A percentile compares a stretch with the other conserved stretches of the same genome.
phyloP scores from a whole-genome alignment of 2,888 invertebrate species.

The Drymonia ruficornis region DNA sequence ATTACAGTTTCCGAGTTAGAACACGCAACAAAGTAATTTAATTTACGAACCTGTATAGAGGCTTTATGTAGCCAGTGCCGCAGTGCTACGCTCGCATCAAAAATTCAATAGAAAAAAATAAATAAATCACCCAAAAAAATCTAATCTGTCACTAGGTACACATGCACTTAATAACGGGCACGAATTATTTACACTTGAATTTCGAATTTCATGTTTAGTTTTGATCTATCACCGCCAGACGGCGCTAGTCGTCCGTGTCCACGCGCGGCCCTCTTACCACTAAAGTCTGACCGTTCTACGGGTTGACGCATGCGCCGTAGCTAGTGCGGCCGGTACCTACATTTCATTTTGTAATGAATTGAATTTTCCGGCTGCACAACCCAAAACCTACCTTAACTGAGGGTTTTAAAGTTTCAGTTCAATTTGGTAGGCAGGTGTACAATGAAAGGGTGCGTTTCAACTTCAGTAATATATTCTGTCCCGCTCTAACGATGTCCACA shows the following conservation, averaged over 20 bases:
- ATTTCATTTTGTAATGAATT: conserved; percentile 75
- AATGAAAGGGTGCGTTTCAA: conserved; percentile 53
- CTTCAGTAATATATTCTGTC: conserved; percentile 50
- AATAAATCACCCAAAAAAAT: conserved; percentile 36
- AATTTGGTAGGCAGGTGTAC: neutral
- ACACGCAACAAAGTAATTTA: conserved; percentile 73
- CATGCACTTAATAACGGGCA: conserved; percentile 29
- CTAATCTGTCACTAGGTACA: conserved; percentile 25
- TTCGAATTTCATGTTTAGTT: conserved; percentile 67
- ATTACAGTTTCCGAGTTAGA: conserved; percentile 47
- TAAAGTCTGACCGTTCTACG: conserved; percentile 46
- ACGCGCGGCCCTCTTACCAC: conserved; percentile 55
- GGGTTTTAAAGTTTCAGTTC: conserved; percentile 31
- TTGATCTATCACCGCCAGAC: conserved; percentile 42
- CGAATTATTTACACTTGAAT: conserved; percentile 51
- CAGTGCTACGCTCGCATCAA: conserved; percentile 52
- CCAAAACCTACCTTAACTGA: conserved; percentile 32
- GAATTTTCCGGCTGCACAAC: conserved; percentile 34
- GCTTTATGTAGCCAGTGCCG: conserved; percentile 40
- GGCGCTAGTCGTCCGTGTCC: conserved; percentile 59
- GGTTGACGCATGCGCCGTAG: conserved; percentile 65
- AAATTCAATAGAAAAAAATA: conserved; percentile 52
- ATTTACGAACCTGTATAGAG: conserved; percentile 66
- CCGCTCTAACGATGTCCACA: conserved; percentile 51
- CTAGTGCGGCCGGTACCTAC: conserved; percentile 49